Conservation (phyloP, 2,113 vertebrate genomes). For the Phalacrocorax pelagicus region DNA sequence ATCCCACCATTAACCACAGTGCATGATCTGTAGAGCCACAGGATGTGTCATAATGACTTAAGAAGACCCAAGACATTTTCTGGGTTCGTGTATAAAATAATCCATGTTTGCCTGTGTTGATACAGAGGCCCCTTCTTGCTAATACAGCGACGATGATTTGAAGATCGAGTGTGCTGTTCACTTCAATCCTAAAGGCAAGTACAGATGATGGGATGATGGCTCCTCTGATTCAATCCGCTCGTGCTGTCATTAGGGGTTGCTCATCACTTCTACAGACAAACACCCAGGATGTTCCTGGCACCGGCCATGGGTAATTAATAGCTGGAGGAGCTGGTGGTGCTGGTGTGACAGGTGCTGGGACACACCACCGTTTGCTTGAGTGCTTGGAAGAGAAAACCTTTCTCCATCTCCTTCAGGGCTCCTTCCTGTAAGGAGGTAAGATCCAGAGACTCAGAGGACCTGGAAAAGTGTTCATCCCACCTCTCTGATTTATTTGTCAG, state of each 20-base stretch:
- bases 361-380: not conserved
- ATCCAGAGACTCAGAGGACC: not conserved
- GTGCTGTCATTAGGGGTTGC: not conserved
- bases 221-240: not conserved
- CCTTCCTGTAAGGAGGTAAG: not conserved
- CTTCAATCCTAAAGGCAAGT: not conserved
- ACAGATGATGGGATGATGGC: not conserved
- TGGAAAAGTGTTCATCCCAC: not conserved
- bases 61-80: not conserved
- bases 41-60: not conserved
- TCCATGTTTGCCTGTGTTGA: not conserved
- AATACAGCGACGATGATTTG: rapidly evolving
- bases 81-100: not conserved
- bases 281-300: not conserved
- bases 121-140: not conserved
- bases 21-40: not conserved
- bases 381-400: not conserved
- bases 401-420: not conserved
- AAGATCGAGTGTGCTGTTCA: not conserved
- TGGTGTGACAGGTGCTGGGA: not conserved
- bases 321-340: not conserved
- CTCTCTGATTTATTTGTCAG: not conserved
- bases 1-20: not conserved
- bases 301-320: not conserved
- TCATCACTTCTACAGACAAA: not conserved